Conservation (phyloP, 2,797 vertebrate genomes). For the Protonibea diacanthus region DNA sequence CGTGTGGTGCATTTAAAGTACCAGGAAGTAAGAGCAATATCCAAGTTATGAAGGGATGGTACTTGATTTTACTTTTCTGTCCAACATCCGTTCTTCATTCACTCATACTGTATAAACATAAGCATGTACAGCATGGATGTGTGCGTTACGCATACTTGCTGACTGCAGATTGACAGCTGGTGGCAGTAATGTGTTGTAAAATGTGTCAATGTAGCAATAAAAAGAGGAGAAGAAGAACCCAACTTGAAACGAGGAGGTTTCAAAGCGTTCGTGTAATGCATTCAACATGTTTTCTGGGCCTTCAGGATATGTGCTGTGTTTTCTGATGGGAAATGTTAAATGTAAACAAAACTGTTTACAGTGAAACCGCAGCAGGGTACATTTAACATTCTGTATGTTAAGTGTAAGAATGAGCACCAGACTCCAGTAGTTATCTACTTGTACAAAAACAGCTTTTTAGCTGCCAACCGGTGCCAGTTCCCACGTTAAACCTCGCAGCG, state of each 20-base stretch:
- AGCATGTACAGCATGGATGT: not conserved
- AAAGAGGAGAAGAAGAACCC: not conserved
- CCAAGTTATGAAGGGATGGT: not conserved
- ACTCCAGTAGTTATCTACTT: not conserved
- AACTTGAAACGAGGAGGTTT: not conserved
- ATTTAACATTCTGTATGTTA: slow-evolving; percentile 6
- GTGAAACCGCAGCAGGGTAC: not conserved
- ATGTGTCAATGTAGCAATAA: not conserved
- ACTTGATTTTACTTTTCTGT: not conserved
- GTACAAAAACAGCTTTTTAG: not conserved
- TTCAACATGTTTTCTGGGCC: slow-evolving; percentile 3
- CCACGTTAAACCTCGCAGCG: not conserved
- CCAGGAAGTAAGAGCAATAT: not conserved
- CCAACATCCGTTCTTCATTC: slow-evolving; percentile 3
- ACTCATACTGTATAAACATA: not conserved
- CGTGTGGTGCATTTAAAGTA: not conserved
- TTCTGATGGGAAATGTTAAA: slow-evolving; percentile 16
- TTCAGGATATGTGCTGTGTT: not conserved
- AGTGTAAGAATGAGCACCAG: not conserved
- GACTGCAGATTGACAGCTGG: not conserved
- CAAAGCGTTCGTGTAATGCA: not conserved
- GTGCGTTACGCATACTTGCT: not conserved
- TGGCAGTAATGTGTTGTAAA: slow-evolving; percentile 3
- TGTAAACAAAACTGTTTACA: slow-evolving; percentile 19
- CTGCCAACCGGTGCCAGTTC: not conserved